These are phyloP conservation scores for Megastigmus dorsalis DNA, from an alignment of 2,888 invertebrate genomes.

Conservation along the genomic window DNA sequence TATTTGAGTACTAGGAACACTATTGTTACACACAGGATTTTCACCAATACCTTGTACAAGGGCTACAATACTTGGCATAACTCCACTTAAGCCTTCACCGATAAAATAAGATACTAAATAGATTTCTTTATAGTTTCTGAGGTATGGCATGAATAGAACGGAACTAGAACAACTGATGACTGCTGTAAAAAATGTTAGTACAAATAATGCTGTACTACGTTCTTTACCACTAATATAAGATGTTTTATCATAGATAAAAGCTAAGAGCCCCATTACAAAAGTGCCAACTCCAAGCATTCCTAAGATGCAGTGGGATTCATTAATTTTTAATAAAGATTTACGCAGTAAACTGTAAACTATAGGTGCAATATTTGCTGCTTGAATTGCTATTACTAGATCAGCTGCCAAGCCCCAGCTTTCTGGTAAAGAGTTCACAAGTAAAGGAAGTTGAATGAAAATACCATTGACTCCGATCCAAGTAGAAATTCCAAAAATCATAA, in stretches of 20 bases:
- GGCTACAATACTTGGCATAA: constrained; percentile 86
- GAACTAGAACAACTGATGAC: constrained; percentile 91
- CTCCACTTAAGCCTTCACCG: constrained; percentile 88
- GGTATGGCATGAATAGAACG: constrained; percentile 89
- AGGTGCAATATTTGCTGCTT: constrained; percentile 87
- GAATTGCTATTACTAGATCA: constrained; percentile 86
- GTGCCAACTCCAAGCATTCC: constrained; percentile 77
- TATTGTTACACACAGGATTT: constrained; percentile 75
- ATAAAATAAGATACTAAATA: constrained; percentile 89
- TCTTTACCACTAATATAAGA: constrained; percentile 75
- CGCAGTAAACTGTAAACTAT: constrained; percentile 78
- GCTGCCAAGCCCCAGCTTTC: constrained; percentile 91
- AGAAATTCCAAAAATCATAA: constrained; percentile 85
- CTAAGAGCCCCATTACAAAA: constrained; percentile 77
- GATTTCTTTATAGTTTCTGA: constrained; percentile 83
- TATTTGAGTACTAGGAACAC: constrained; percentile 69
- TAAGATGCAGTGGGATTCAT: constrained; percentile 77
- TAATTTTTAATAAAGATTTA: constrained; percentile 73
- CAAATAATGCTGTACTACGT: constrained; percentile 78
- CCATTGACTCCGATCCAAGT: constrained; percentile 93
- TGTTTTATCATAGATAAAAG: constrained; percentile 79
- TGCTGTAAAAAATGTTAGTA: constrained; percentile 81
- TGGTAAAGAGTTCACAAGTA: constrained; percentile 85
- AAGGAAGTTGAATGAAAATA: constrained; percentile 88
- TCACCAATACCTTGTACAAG: constrained; percentile 87